Base-by-base conservation (phyloP, 2,113 vertebrate species). In the Psilopsiagon aurifrons region DNA sequence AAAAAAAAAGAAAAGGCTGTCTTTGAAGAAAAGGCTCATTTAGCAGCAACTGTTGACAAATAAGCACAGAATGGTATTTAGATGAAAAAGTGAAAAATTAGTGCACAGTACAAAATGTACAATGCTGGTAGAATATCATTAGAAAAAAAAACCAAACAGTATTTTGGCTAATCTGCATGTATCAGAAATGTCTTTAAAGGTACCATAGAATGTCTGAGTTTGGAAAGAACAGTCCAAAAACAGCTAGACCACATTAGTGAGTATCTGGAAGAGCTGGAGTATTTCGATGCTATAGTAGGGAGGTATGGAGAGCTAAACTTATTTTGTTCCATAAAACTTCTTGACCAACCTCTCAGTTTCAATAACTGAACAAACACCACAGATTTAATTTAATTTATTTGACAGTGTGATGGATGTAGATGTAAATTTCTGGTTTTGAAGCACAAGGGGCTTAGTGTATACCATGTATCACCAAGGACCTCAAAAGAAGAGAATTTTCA, bases 101-200 rank as follows among this genome's bases (percentile, higher is more conserved):
- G 7, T 16, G 5, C 3, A 19, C 2, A 20, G 62, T 64, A 35
- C 1, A 35, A n/a, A 63, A 24, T 0, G 0, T 1, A 2, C 0
- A 68, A 60, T 29, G 2, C 7, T 55, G 9, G 6, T 11, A 44
- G 10, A 82, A 51, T 2, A 1, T 31, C 69, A 78, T 81, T 0
- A 28, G 51, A 35, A 49, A 66, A 63, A 57, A 57, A 59, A 59
- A 22, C 35, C 35, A 37, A 37, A 37, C 3, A 59, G 18, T 3
- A 4, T 60, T 74, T 49, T 33, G 23, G 11, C 2, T 29, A 17
- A 12, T 19, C 24, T 80, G 7, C 3, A n/a, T 28, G 2, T 75
- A 41, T 6, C 14, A 31, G 5, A 44, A 25, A 19, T 81, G 15
- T 46, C 41, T 41, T 77, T 77, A 37, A 2, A 44, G 7, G 17